These are phyloP conservation scores for Morpho deidamia DNA, from an alignment of 2,888 invertebrate genomes.

Conservation along the genomic window DNA sequence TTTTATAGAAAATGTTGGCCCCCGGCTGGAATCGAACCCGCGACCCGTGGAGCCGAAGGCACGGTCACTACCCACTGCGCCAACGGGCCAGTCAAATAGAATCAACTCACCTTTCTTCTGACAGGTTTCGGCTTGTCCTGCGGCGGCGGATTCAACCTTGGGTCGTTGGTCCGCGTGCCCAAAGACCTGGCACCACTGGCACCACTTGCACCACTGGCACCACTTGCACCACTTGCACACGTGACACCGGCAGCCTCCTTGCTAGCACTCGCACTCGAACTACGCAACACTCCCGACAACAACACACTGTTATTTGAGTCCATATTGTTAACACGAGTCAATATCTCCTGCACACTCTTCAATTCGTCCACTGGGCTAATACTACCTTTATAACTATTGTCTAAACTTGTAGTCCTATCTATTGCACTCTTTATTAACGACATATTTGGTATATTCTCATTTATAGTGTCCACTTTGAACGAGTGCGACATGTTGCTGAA, in stretches of 20 bases:
- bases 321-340: constrained; percentile 73
- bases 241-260: background rate
- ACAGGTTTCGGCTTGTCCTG: constrained; percentile 70
- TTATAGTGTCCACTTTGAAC: constrained; percentile 50
- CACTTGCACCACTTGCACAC: constrained; percentile 32
- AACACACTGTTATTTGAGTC: constrained; percentile 73
- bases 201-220: constrained; percentile 36
- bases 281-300: constrained; percentile 64
- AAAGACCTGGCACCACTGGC: constrained; percentile 20
- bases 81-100: no score
- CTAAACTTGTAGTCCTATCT: constrained; percentile 71
- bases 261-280: constrained; percentile 28
- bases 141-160: constrained; percentile 67
- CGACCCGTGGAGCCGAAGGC: no score
- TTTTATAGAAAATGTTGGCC: no score
- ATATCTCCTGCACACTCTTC: constrained; percentile 68
- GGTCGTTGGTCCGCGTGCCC: constrained; percentile 45
- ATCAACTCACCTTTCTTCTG: constrained; percentile 70
- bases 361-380: constrained; percentile 62
- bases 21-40: no score
- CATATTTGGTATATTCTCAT: constrained; percentile 65
- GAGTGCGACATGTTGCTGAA: constrained; percentile 62
- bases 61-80: no score
- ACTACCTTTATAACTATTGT: constrained; percentile 59
- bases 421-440: constrained; percentile 73